These are phyloP conservation scores for Coilia nasus DNA, from an alignment of 2,797 vertebrate species.

Conservation along the genomic window DNA sequence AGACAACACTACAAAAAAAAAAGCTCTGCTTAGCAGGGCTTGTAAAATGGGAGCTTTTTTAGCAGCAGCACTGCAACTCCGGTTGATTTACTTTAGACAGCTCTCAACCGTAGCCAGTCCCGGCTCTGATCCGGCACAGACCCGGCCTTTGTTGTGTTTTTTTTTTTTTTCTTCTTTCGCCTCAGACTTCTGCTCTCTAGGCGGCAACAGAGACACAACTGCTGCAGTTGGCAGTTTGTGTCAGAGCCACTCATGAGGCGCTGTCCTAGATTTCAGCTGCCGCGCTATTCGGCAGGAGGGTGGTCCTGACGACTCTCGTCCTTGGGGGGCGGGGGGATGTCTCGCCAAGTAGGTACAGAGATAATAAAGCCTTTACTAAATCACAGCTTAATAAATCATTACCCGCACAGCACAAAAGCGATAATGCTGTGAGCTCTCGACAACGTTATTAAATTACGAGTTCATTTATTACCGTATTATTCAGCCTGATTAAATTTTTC, in stretches of 20 bases:
- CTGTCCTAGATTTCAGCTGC: constrained; percentile 2
- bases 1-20: neutral
- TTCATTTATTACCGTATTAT: constrained; percentile 12
- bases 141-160: neutral
- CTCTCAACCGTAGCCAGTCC: neutral
- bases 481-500: constrained; percentile 11
- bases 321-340: neutral
- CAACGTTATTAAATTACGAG: neutral
- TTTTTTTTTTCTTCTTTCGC: neutral
- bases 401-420: neutral
- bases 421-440: neutral
- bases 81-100: neutral
- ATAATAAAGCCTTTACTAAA: constrained; percentile 8
- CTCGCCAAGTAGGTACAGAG: neutral
- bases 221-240: constrained; percentile 22
- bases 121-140: neutral
- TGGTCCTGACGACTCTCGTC: neutral
- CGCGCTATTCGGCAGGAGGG: neutral
- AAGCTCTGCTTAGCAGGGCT: neutral
- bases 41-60: neutral
- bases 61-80: neutral
- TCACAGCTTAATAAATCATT: constrained; percentile 16
- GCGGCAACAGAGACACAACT: neutral
- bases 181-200: neutral
- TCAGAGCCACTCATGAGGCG: neutral